Percentiles rank a stretch among this genome's conserved stretches.
phyloP scores from a whole-genome alignment of 2,797 vertebrate genomes.

The Caiman crocodilus region DNA sequence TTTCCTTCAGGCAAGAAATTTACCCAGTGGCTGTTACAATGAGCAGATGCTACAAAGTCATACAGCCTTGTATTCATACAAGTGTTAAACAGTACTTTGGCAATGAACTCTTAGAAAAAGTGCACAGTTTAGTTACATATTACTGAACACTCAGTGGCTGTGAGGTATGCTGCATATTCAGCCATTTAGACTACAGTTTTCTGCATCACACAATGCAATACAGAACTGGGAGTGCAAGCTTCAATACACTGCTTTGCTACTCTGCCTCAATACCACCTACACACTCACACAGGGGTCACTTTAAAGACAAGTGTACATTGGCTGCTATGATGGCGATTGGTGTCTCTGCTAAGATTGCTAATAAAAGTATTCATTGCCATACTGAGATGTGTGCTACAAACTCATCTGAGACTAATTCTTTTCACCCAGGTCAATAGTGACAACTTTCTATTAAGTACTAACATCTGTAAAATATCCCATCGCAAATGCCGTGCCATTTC shows the following conservation, averaged over 20 bases:
- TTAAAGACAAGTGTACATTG: rapidly evolving
- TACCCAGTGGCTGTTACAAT: slow-evolving; percentile 47
- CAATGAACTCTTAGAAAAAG: background rate
- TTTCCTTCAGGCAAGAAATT: slow-evolving; percentile 51
- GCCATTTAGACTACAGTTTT: background rate
- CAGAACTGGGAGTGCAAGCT: background rate
- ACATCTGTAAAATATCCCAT: background rate
- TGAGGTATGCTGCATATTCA: background rate
- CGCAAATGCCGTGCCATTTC: background rate
- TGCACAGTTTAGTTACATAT: background rate
- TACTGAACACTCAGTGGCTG: background rate
- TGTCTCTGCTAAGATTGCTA: background rate
- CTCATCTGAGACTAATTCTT: background rate
- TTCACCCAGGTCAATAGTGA: background rate
- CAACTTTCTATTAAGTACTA: background rate
- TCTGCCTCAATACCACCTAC: background rate
- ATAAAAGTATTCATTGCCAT: background rate
- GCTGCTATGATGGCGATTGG: rapidly evolving
- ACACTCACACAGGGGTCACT: background rate
- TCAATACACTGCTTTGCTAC: background rate
- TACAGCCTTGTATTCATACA: background rate
- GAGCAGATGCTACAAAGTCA: slow-evolving; percentile 37
- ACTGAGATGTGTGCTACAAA: background rate
- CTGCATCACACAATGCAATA: background rate
- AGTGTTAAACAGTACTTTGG: background rate